Percentiles rank a stretch among this genome's conserved stretches.
phyloP scores from a whole-genome alignment of 2,113 vertebrate species.

The Melanerpes aurifrons region DNA sequence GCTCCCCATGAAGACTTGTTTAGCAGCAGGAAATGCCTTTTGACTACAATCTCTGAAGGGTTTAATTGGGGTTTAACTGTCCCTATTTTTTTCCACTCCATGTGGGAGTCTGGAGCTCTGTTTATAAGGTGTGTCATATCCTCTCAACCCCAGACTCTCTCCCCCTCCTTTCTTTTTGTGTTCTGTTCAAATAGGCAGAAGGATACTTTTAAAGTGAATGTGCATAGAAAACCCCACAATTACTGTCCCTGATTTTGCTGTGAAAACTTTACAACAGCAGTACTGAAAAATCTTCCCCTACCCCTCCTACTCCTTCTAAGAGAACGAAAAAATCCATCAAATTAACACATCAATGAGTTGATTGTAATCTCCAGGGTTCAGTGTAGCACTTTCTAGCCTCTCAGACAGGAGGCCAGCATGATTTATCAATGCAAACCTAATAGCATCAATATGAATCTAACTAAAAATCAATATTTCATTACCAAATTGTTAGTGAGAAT shows the following conservation, averaged over 20 bases:
- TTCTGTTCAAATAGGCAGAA: conserved; percentile 31
- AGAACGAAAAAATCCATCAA: conserved; percentile 97
- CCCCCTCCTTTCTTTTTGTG: conserved; percentile 30
- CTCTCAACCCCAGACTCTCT: conserved; percentile 31
- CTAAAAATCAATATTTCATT: conserved; percentile 99
- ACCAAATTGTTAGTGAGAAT: conserved; percentile 99
- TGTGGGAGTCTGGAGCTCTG: conserved; percentile 42
- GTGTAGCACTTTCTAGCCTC: conserved; percentile 87
- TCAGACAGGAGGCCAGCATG: conserved; percentile 93
- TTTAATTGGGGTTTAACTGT: conserved; percentile 57
- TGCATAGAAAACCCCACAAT: conserved; percentile 54
- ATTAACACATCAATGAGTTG: conserved; percentile 99
- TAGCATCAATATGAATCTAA: conserved; percentile 99
- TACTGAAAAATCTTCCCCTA: conserved; percentile 78
- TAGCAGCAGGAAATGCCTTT: conserved; percentile 5
- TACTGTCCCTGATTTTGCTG: conserved; percentile 75
- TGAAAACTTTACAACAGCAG: conserved; percentile 78
- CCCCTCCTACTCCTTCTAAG: conserved; percentile 83
- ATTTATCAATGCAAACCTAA: conserved; percentile 99
- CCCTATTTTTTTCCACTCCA: conserved; percentile 29
- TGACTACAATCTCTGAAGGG: not conserved
- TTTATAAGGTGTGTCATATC: conserved; percentile 72
- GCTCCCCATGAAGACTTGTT: not conserved
- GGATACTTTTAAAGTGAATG: conserved; percentile 47
- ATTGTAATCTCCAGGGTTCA: conserved; percentile 95